Percentiles rank a stretch among this genome's conserved stretches.
These are phyloP conservation scores for Chironomus tepperi DNA, from an alignment of 1,140 invertebrate genomes.

Conservation along the genomic window DNA sequence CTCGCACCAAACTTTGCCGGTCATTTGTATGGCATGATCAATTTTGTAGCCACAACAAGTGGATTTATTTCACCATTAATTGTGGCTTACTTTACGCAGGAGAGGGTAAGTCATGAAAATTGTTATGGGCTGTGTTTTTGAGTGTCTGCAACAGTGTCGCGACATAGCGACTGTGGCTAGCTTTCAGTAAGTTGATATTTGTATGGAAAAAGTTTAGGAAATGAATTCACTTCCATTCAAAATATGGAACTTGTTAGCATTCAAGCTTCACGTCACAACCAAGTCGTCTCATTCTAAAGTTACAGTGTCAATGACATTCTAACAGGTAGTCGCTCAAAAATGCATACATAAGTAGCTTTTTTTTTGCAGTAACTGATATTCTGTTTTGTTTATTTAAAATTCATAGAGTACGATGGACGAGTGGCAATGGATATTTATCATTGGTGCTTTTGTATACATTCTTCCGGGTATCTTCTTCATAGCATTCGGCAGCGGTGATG, in stretches of 20 bases:
- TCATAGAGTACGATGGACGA: slow-evolving; percentile 58
- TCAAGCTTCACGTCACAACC: too few relatives aligned
- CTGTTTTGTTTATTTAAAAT: background rate
- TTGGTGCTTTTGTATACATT: slow-evolving; percentile 54
- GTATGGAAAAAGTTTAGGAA: slow-evolving; percentile 10
- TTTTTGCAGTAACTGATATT: background rate
- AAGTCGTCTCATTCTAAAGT: too few relatives aligned
- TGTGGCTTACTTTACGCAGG: slow-evolving; percentile 50
- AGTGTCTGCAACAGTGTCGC: too few relatives aligned
- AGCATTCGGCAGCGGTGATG: slow-evolving; percentile 48
- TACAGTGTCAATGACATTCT: too few relatives aligned
- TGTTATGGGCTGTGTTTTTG: too few relatives aligned
- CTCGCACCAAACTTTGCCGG: slow-evolving; percentile 66
- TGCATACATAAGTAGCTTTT: too few relatives aligned
- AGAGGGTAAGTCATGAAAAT: slow-evolving; percentile 46
- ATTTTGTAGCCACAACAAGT: slow-evolving; percentile 54
- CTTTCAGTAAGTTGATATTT: too few relatives aligned
- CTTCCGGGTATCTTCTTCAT: slow-evolving; percentile 53
- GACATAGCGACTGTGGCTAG: too few relatives aligned
- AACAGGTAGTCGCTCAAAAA: too few relatives aligned
- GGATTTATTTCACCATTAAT: slow-evolving; percentile 58
- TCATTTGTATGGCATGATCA: slow-evolving; percentile 57
- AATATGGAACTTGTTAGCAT: too few relatives aligned
- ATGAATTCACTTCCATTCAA: background rate
- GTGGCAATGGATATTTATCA: slow-evolving; percentile 65